Evolutionary conservation across 2,113 vertebrate genomes (phyloP), one percentile per base, ranked within the genome.

Genomic region (Lepisosteus oculatus): DNA sequence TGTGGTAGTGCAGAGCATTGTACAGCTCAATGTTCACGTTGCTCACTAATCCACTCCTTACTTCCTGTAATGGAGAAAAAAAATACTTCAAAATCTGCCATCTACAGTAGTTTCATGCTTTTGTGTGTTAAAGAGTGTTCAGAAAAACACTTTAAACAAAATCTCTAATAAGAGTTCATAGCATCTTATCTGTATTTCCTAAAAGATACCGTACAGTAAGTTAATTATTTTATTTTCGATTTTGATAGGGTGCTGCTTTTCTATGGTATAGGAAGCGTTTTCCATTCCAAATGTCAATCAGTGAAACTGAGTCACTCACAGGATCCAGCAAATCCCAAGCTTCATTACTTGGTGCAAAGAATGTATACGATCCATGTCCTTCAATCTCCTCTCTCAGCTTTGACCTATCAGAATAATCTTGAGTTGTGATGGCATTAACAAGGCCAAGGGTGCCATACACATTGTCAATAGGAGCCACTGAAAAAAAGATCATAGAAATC

Each of bases 11-110:
- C 59, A 99, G 92, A 76, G 95, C 93, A 45, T 99, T 99, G 77
- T 96, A 89, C 29, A 99, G 80, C 74, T 99, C 97, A 45, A 98
- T 93, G 86, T 99, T 99, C 56, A 98, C 95, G 13, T 99, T 99
- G 86, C 93, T 95, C 72, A 96, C 85, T 84, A 99, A 85, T 54
- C 94, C 95, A 59, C 72, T 80, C 43, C 85, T 94, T 29, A 93
- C 79, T 67, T 86, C 78, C 97, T 99, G 76, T 61, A 45, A 56
- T 9, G 67, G 15, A 79, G 9, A 62, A 54, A 68, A 70, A 12
- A 43, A 14, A 13, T 59, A 13, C 14, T 14, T 59, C 11, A 59
- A 59, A 59, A 6, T 13, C 56, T 14, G 13, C 56, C 7, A 29
- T 29, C 17, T 29, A 29, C 0, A 29, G 0, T 29, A 29, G 17